These are phyloP conservation scores for Gastrophysa polygoni DNA, from an alignment of 2,888 invertebrate species.

Conservation along the genomic window DNA sequence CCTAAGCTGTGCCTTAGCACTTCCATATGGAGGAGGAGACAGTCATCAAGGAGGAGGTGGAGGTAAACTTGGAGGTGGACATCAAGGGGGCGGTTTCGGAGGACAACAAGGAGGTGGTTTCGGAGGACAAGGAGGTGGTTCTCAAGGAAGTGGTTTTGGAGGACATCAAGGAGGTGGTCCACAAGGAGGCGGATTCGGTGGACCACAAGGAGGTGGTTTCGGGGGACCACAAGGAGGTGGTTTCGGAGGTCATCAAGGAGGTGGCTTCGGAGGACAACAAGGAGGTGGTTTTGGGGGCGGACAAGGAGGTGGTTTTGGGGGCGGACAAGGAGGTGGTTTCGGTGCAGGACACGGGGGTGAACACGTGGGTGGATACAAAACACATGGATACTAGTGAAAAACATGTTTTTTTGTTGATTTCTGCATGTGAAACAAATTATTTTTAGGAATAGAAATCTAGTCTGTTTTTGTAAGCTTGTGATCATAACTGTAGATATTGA, in stretches of 20 bases:
- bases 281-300: not conserved
- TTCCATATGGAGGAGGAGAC: not conserved
- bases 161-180: not conserved
- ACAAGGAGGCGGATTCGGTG: not conserved
- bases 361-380: not conserved
- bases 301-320: not conserved
- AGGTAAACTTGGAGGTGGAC: not conserved
- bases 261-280: not conserved
- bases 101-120: not conserved
- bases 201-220: not conserved
- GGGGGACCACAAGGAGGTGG: not conserved
- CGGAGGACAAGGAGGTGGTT: not conserved
- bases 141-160: not conserved
- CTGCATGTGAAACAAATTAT: not conserved
- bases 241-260: not conserved
- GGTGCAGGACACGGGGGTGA: not conserved
- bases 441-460: not conserved
- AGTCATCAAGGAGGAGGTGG: not conserved
- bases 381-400: not conserved
- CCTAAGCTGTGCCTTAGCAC: slow-evolving; percentile 23
- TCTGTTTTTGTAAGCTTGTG: not conserved
- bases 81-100: not conserved
- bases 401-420: not conserved
- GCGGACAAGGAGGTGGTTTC: not conserved
- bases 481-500: too few species aligned